A percentile compares a stretch with the other conserved stretches of the same genome.
Evolutionary conservation across 1,140 invertebrate species (phyloP).

Genomic region (Zaprionus davidi): DNA sequence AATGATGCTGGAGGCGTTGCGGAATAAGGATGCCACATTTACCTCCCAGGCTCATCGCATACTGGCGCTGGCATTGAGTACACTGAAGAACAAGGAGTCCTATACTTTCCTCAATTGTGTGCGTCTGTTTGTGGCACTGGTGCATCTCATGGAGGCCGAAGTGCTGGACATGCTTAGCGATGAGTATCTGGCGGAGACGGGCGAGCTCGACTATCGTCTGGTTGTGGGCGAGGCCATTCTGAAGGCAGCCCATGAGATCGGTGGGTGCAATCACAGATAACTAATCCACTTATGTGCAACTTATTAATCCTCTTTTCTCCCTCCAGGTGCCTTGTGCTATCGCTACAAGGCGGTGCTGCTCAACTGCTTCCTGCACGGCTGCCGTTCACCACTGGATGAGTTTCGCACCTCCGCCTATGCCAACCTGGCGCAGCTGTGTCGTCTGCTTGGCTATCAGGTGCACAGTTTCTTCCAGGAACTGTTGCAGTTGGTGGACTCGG

Average conservation of each 20-base stretch:
- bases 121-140: slow-evolving; percentile 67
- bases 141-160: slow-evolving; percentile 71
- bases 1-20: slow-evolving; percentile 63
- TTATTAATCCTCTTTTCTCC: neutral
- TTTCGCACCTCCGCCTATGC: slow-evolving; percentile 91
- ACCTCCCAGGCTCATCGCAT: slow-evolving; percentile 67
- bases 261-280: slow-evolving; percentile 80
- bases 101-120: slow-evolving; percentile 82
- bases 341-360: slow-evolving; percentile 88
- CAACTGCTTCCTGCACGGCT: slow-evolving; percentile 88
- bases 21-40: slow-evolving; percentile 53
- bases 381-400: slow-evolving; percentile 87
- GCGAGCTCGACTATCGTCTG: slow-evolving; percentile 84
- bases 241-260: slow-evolving; percentile 88
- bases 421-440: slow-evolving; percentile 92
- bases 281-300: neutral
- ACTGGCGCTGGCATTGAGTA: slow-evolving; percentile 68
- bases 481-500: slow-evolving; percentile 87
- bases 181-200: slow-evolving; percentile 71
- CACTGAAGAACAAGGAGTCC: slow-evolving; percentile 72
- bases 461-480: slow-evolving; percentile 89
- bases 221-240: slow-evolving; percentile 93
- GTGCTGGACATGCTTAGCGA: slow-evolving; percentile 75
- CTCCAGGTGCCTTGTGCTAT: slow-evolving; percentile 88
- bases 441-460: slow-evolving; percentile 89